These are phyloP conservation scores for Troides aeacus DNA, from an alignment of 2,888 invertebrate species.

Conservation along the genomic window DNA sequence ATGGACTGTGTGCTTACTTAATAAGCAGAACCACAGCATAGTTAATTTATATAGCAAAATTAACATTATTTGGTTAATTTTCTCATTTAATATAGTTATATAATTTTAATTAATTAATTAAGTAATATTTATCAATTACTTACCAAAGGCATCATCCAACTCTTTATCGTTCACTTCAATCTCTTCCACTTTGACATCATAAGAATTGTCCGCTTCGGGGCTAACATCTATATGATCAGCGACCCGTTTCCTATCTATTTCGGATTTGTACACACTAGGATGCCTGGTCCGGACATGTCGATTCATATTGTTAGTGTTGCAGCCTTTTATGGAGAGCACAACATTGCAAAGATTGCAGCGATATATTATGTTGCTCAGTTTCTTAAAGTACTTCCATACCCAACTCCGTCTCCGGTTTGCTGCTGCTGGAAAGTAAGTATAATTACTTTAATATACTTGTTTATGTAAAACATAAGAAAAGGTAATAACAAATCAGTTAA, in stretches of 20 bases:
- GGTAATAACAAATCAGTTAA: background rate
- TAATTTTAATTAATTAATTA: background rate
- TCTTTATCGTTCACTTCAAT: conserved; percentile 50
- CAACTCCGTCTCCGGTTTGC: conserved; percentile 52
- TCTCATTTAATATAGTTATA: too few species aligned
- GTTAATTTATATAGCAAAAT: too few species aligned
- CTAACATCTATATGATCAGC: conserved; percentile 23
- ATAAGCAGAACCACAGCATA: too few species aligned
- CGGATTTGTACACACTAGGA: conserved; percentile 53
- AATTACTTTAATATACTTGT: background rate
- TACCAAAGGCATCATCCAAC: conserved; percentile 34
- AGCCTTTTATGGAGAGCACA: conserved; percentile 71
- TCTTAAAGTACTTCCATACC: conserved; percentile 75
- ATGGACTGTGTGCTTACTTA: too few species aligned
- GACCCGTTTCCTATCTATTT: conserved; percentile 45
- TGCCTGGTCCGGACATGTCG: conserved; percentile 66
- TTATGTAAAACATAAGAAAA: background rate
- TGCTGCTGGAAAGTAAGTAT: conserved; percentile 40
- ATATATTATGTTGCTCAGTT: conserved; percentile 64
- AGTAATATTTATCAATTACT: conserved; percentile 24
- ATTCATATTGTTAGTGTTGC: conserved; percentile 74
- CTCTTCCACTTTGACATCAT: conserved; percentile 47
- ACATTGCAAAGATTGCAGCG: conserved; percentile 67
- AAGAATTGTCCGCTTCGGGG: conserved; percentile 12
- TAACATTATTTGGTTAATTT: too few species aligned